Percentiles rank a stretch among this genome's conserved stretches.
Evolutionary conservation across 2,888 invertebrate species (phyloP).

Genomic region (Morpho achilles): DNA sequence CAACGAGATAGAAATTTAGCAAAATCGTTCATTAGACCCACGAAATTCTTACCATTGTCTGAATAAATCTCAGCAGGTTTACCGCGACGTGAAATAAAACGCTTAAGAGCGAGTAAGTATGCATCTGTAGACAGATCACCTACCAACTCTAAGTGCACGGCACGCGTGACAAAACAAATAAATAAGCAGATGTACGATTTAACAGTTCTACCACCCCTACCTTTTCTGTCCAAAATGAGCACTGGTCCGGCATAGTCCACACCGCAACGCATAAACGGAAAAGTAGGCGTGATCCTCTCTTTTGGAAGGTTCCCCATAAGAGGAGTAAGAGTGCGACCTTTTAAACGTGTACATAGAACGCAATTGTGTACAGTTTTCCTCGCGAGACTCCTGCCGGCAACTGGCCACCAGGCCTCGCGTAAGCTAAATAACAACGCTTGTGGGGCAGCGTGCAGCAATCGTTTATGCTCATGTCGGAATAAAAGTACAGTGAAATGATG

Average conservation of each 20-base stretch:
- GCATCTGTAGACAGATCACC: too few species aligned
- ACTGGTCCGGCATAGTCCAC: slow-evolving; percentile 33
- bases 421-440: slow-evolving; percentile 20
- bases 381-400: slow-evolving; percentile 24
- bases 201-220: slow-evolving; percentile 25
- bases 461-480: slow-evolving; percentile 22
- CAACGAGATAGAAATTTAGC: slow-evolving; percentile 19
- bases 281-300: slow-evolving; percentile 24
- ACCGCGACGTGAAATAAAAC: slow-evolving; percentile 30
- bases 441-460: slow-evolving; percentile 25
- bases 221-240: slow-evolving; percentile 26
- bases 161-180: slow-evolving; percentile 29
- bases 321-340: slow-evolving; percentile 11
- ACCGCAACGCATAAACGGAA: slow-evolving; percentile 28
- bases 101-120: slow-evolving; percentile 27
- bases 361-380: slow-evolving; percentile 15
- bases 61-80: slow-evolving; percentile 30
- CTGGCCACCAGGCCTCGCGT: slow-evolving; percentile 24
- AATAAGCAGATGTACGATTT: slow-evolving; percentile 31
- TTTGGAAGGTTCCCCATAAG: slow-evolving; percentile 24
- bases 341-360: slow-evolving; percentile 21
- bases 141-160: slow-evolving; percentile 29
- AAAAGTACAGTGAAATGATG: slow-evolving; percentile 26
- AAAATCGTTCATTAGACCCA: slow-evolving; percentile 27
- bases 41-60: slow-evolving; percentile 29